A percentile compares a stretch with the other conserved stretches of the same genome.
These are phyloP conservation scores for Dinocampus coccinellae DNA, from an alignment of 2,888 invertebrate species.

Conservation along the genomic window DNA sequence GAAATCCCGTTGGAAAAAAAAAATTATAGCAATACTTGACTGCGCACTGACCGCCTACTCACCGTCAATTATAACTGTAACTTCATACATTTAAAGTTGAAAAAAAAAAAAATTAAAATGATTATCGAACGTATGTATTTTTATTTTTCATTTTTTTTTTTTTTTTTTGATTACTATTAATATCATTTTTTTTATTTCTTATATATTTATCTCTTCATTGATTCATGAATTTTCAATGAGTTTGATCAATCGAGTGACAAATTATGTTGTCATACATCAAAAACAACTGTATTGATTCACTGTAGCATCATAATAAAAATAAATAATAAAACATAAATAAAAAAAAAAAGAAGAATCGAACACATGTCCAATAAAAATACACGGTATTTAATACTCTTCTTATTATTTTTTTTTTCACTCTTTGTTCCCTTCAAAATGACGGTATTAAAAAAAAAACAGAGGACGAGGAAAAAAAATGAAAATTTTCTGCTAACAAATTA, in stretches of 20 bases:
- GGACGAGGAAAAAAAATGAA: not conserved
- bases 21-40: not conserved
- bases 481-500: constrained; percentile 15
- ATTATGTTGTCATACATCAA: not conserved
- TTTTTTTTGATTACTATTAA: not conserved
- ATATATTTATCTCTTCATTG: too few relatives aligned
- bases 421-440: not conserved
- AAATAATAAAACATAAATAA: not conserved
- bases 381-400: not conserved
- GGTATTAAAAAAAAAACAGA: too few relatives aligned
- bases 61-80: not conserved
- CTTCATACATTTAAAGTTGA: not conserved
- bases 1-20: not conserved
- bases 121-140: not conserved
- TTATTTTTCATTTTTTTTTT: constrained; percentile 1
- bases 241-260: constrained; percentile 13
- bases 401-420: not conserved
- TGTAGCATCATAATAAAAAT: not conserved
- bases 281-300: not conserved
- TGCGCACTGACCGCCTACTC: not conserved
- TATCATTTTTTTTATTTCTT: too few relatives aligned
- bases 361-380: not conserved
- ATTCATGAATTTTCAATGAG: constrained; percentile 2
- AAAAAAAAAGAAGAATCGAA: not conserved
- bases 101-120: not conserved